These are phyloP conservation scores for Ligdia adustata DNA, from an alignment of 2,888 invertebrate species.

Conservation along the genomic window DNA sequence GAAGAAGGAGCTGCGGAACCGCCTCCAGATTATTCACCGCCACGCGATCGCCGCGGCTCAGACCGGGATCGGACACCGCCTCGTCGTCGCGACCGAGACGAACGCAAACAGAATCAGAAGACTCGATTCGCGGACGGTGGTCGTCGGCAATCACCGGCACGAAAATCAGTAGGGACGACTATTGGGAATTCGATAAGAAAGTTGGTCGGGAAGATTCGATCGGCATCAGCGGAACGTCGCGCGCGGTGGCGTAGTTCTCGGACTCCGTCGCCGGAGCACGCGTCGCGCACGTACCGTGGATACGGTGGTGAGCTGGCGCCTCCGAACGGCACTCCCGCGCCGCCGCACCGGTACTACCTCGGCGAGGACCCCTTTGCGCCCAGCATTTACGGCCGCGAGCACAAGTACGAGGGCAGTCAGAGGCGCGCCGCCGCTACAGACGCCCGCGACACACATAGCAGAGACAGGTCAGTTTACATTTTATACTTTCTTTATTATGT, in stretches of 20 bases:
- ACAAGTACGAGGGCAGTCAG: slow-evolving; percentile 90
- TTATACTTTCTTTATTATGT: not conserved
- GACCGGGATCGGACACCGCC: slow-evolving; percentile 74
- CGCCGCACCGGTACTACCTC: slow-evolving; percentile 91
- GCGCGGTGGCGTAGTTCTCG: slow-evolving; percentile 85
- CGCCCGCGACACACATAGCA: slow-evolving; percentile 60
- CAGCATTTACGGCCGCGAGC: slow-evolving; percentile 93
- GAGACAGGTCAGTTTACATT: slow-evolving; percentile 72
- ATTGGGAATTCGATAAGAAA: slow-evolving; percentile 93
- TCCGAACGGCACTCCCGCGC: slow-evolving; percentile 69
- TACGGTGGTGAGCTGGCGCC: slow-evolving; percentile 79
- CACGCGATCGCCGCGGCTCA: slow-evolving; percentile 75
- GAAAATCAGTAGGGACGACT: slow-evolving; percentile 83
- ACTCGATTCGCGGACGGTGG: slow-evolving; percentile 86
- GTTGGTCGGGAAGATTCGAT: slow-evolving; percentile 92
- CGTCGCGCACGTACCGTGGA: slow-evolving; percentile 78
- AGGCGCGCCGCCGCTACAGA: slow-evolving; percentile 71
- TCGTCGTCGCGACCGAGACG: slow-evolving; percentile 75
- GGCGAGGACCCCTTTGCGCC: slow-evolving; percentile 94
- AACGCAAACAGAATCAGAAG: slow-evolving; percentile 87
- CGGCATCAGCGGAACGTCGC: slow-evolving; percentile 87
- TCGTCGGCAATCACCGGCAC: slow-evolving; percentile 68
- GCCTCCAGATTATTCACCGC: slow-evolving; percentile 87
- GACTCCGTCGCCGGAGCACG: slow-evolving; percentile 85
- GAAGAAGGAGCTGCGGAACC: slow-evolving; percentile 85